Base-by-base conservation (phyloP, 2,113 vertebrate species). In the Mobula hypostoma region DNA sequence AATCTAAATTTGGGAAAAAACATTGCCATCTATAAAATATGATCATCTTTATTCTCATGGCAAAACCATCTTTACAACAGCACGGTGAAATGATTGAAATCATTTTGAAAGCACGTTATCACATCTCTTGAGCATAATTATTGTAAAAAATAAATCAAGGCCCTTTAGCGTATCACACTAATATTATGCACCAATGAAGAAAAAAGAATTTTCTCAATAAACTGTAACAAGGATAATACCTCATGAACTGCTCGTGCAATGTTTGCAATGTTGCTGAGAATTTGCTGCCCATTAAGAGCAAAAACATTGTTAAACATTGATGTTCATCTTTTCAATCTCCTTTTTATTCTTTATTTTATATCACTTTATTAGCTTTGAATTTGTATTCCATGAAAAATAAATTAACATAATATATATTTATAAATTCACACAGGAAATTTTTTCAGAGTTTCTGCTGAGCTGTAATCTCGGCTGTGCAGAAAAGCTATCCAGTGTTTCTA, bases 101-200 rank as follows among this genome's bases (percentile, higher is more conserved):
- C 56, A 87, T 24, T 61, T 48, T 36, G 48, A 82, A 87, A 61
- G 58, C 56, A 56, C 7, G 5, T 83, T 56, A 56, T 40, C 48
- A 29, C 56, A 87, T 87, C 48, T 58, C 24, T 87, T 61, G 56
- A 8, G 83, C 56, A 12, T 87, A 58, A 87, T 68, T 14, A 36
- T 87, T 85, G 56, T 85, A 87, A 61, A 85, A 87, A 87, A 61
- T 87, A 87, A 87, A 61, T 2, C 83, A 61, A 36, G 78, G 48
- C 56, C 40, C 48, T 85, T 85, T 11, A 85, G 27, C 21, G 12
- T 5, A 40, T 80, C 4, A 85, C 11, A 61, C 56, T 87, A 87
- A 61, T 61, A 83, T 24, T 7, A 29, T 58, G 14, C 14, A 24
- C 4, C 29, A 87, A 87, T 87, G 83, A 87, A 56, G 29, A 61